phyloP scores from a whole-genome alignment of 2,888 invertebrate species.

The Drosophila peninsularis region DNA sequence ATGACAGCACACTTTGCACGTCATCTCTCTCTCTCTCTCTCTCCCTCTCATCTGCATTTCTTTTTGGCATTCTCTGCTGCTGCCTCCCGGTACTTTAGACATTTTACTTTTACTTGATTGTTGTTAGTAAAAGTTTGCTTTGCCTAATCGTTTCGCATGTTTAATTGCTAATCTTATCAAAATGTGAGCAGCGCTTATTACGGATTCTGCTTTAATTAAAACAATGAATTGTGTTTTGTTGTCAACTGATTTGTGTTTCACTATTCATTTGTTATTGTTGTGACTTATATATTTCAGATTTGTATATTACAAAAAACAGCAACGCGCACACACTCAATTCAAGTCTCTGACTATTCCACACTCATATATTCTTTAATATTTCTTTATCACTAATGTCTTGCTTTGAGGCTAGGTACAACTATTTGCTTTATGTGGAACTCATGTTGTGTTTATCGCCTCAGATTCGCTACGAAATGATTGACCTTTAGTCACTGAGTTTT shows the following conservation, averaged over 20 bases:
- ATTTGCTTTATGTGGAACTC: slow-evolving; percentile 12
- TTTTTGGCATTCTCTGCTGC: not conserved
- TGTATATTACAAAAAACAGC: not conserved
- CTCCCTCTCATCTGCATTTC: slow-evolving; percentile 2
- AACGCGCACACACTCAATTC: not conserved
- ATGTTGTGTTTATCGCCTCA: slow-evolving; percentile 62
- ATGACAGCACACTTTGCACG: slow-evolving; percentile 23
- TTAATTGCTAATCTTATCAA: slow-evolving; percentile 61
- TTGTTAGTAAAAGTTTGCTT: slow-evolving; percentile 26
- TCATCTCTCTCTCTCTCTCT: slow-evolving; percentile 21
- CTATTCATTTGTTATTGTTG: slow-evolving; percentile 6
- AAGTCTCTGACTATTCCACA: not conserved
- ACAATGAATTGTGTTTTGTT: slow-evolving; percentile 8
- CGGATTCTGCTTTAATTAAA: slow-evolving; percentile 20
- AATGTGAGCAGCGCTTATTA: slow-evolving; percentile 15
- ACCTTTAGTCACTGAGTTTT: slow-evolving; percentile 61
- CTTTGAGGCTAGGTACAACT: slow-evolving; percentile 10
- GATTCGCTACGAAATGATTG: slow-evolving; percentile 49
- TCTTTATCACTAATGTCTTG: slow-evolving; percentile 16
- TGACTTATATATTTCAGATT: not conserved
- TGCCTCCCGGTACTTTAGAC: not conserved
- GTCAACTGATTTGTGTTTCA: slow-evolving; percentile 16
- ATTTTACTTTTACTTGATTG: slow-evolving; percentile 33
- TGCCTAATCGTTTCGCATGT: slow-evolving; percentile 14
- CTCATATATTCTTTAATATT: not conserved